phyloP scores from a whole-genome alignment of 1,140 invertebrate species.

The Cherax quadricarinatus region DNA sequence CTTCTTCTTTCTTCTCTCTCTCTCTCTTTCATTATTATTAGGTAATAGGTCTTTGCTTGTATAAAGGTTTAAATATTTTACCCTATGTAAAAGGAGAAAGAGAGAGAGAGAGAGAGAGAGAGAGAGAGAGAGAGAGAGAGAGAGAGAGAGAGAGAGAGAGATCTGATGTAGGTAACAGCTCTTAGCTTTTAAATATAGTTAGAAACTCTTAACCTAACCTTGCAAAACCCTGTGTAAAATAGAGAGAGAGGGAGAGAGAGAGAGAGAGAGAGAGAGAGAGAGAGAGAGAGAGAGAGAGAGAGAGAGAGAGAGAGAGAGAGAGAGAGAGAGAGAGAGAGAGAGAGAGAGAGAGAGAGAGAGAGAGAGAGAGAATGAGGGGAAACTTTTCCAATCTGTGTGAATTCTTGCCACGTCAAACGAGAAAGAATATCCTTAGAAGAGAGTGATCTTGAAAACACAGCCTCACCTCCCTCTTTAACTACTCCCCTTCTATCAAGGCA shows the following conservation, averaged over 20 bases:
- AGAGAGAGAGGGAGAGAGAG: background rate
- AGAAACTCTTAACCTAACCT: no score
- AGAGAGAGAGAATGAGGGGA: background rate
- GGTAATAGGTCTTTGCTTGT: no score
- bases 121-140: background rate
- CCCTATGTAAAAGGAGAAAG: no score
- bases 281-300: conserved; percentile 30
- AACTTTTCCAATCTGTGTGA: background rate
- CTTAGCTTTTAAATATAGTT: no score
- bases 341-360: conserved; percentile 6
- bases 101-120: background rate
- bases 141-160: background rate
- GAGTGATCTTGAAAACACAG: no score
- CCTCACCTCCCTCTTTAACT: no score
- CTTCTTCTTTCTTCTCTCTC: no score
- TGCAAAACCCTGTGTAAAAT: no score
- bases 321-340: background rate
- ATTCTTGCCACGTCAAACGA: background rate
- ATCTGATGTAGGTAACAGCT: no score
- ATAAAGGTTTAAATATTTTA: no score
- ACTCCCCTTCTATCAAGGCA: no score
- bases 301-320: background rate
- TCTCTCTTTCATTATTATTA: no score
- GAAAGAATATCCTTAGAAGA: background rate
- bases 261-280: conserved; percentile 17